Base-by-base conservation (phyloP, 2,888 invertebrate species). In the Sinhomidia bicolor region DNA sequence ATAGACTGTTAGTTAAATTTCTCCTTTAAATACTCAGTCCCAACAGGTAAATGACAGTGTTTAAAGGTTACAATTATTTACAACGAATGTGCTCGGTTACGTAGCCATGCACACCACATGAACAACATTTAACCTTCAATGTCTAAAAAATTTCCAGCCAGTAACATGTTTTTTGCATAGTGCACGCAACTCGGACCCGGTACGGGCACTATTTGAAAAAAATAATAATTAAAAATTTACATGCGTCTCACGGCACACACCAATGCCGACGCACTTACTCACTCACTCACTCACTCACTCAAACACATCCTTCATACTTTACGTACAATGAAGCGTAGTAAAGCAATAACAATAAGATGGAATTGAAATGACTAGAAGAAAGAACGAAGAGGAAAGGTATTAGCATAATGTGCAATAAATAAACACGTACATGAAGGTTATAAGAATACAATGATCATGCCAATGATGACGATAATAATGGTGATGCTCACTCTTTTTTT, bases 161-260 rank as follows among this genome's bases (percentile, higher is more conserved):
- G n/a, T n/a, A n/a, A n/a, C n/a, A n/a, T n/a, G n/a, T n/a, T n/a
- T n/a, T n/a, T n/a, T n/a, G n/a, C n/a, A n/a, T n/a, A n/a, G n/a
- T n/a, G n/a, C n/a, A n/a, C n/a, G n/a, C n/a, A n/a, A n/a, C n/a
- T n/a, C n/a, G n/a, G n/a, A n/a, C n/a, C n/a, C n/a, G n/a, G n/a
- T n/a, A n/a, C n/a, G n/a, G n/a, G 41, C 47, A 74, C 10, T 23
- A n/a, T 74, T n/a, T 65, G 14, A 17, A 51, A 51, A 12, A 51
- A 51, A 51, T 3, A 44, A 83, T 74, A 83, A 76, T 60, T 60
- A 76, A 78, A 62, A 76, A 85, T 85, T 85, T 54, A 85, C 78
- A 85, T 85, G 85, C 85, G n/a, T 68, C 54, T 51, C 85, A 78
- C 85, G 78, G 51, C 51, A 68, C 41, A 65, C 17, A 17, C 20